Evolutionary conservation across 2,888 invertebrate genomes (phyloP).

Genomic region (Mesopsocus fuscifrons): DNA sequence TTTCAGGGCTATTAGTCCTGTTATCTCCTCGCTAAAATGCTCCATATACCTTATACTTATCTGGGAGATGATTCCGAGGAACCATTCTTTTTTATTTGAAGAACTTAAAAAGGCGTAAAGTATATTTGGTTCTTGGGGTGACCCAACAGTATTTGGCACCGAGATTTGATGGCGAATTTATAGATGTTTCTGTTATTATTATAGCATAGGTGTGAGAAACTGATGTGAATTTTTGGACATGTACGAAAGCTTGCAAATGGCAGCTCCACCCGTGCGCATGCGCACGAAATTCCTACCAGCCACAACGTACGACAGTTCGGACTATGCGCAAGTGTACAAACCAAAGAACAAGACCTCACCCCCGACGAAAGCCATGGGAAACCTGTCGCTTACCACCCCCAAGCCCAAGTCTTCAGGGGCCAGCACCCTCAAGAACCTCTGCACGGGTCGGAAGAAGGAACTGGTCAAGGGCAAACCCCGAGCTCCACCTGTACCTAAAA

Average conservation of each 20-base stretch:
- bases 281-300: constrained; percentile 4
- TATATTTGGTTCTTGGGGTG: no score
- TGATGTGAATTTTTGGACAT: no score
- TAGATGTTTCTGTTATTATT: no score
- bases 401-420: background rate
- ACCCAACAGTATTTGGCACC: no score
- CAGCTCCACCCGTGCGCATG: constrained; percentile 7
- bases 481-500: background rate
- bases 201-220: no score
- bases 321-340: constrained; percentile 8
- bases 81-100: no score
- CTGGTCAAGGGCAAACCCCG: background rate
- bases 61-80: no score
- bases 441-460: constrained; percentile 1
- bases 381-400: background rate
- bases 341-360: background rate
- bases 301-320: constrained; percentile 7
- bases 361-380: background rate
- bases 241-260: constrained; percentile 7
- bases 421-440: background rate
- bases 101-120: no score
- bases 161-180: no score
- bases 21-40: no score
- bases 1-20: no score
- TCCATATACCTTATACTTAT: no score